Evolutionary conservation across 2,888 invertebrate species (phyloP).

Genomic region (Oxystoma pomonae): DNA sequence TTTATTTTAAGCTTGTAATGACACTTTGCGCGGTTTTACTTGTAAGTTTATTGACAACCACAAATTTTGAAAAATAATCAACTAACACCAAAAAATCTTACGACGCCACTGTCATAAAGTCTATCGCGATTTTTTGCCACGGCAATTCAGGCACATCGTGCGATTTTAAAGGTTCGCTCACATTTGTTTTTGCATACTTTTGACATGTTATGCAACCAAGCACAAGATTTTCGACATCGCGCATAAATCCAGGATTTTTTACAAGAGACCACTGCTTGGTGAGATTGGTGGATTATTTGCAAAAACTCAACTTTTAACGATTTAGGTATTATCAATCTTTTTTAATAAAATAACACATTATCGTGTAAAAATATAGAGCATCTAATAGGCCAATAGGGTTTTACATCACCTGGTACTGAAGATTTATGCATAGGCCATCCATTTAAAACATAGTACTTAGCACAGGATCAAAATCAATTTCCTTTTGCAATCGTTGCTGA

Average conservation of each 20-base stretch:
- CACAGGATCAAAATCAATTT: no score
- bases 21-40: conserved; percentile 14
- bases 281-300: conserved; percentile 11
- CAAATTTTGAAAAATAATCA: conserved; percentile 31
- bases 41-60: conserved; percentile 23
- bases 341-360: no score
- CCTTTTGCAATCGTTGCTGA: no score
- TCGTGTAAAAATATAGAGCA: no score
- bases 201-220: conserved; percentile 19
- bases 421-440: no score
- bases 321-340: no score
- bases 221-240: conserved; percentile 28
- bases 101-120: conserved; percentile 16
- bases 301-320: no score
- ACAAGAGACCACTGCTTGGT: conserved; percentile 17
- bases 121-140: conserved; percentile 23
- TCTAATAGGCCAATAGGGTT: no score
- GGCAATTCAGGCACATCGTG: conserved; percentile 17
- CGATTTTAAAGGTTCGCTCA: conserved; percentile 17
- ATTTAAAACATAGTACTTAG: no score
- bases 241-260: conserved; percentile 22
- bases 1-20: conserved; percentile 10
- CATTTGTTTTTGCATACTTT: conserved; percentile 15
- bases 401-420: no score
- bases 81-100: conserved; percentile 27